phyloP scores from a whole-genome alignment of 2,113 vertebrate genomes.

The Gadus macrocephalus region DNA sequence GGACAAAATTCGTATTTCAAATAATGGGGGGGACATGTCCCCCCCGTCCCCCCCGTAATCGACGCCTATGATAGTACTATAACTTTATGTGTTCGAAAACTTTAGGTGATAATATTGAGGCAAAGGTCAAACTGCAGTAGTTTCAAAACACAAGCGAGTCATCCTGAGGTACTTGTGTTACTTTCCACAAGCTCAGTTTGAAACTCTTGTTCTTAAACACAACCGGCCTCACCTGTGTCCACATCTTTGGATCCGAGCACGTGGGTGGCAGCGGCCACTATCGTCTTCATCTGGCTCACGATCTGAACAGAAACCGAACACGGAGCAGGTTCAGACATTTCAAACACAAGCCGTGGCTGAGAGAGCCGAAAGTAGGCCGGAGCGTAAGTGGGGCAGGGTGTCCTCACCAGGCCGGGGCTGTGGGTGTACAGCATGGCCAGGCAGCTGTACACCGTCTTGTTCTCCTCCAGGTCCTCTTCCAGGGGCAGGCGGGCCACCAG shows the following conservation, averaged over 20 bases:
- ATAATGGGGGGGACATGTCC: too few relatives aligned
- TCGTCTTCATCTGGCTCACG: slow-evolving; percentile 60
- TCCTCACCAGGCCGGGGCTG: slow-evolving; percentile 56
- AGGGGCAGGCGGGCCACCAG: slow-evolving; percentile 76
- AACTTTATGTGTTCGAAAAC: too few relatives aligned
- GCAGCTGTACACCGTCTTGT: slow-evolving; percentile 78
- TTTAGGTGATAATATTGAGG: too few relatives aligned
- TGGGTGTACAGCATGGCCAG: slow-evolving; percentile 77
- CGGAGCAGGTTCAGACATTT: neutral
- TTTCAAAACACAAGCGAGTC: too few relatives aligned
- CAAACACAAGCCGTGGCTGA: neutral
- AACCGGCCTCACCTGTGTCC: slow-evolving; percentile 57
- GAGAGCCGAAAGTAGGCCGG: neutral
- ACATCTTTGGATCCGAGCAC: slow-evolving; percentile 58
- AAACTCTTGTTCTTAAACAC: too few relatives aligned
- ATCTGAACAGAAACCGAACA: slow-evolving; percentile 46
- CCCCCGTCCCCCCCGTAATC: too few relatives aligned
- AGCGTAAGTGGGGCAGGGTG: too few relatives aligned
- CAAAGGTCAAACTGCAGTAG: too few relatives aligned
- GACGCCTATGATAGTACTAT: too few relatives aligned
- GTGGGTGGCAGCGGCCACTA: slow-evolving; percentile 60
- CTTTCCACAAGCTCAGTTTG: too few relatives aligned
- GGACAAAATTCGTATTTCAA: too few relatives aligned
- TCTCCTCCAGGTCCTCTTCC: slow-evolving; percentile 85
- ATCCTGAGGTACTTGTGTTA: too few relatives aligned